Evolutionary conservation across 64 coral and sea anemone species (phyloP), one percentile per base, ranked within the genome.

Genomic region (Montipora foliosa): DNA sequence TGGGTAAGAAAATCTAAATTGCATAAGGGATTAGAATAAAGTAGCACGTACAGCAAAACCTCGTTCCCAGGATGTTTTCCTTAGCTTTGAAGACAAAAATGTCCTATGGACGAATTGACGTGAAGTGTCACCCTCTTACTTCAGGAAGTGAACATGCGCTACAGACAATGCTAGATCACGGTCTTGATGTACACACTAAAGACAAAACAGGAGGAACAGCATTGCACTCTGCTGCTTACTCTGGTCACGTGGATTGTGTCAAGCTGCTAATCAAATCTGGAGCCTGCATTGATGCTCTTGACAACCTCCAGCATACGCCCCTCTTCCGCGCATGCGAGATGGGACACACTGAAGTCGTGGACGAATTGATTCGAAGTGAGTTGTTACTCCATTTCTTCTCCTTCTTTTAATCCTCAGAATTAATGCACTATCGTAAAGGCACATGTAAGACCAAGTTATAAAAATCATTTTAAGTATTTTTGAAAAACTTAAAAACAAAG

Each of bases 281-380:
- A 22, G 95, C 97, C 66, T 88, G 88, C 81, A 88, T 91, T 44
- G 84, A 91, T 58, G 94, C 95, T 4, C 79, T 95, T 25, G 97
- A 99, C n/a, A 84, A 71, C 49, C 74, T 94, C 7, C 80, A 95
- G 68, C 97, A 99, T 44, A 99, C 97, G 22, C 94, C 97, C 47
- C 55, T 99, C n/a, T 96, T 92, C 51, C 91, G 95, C 75, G 95
- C 97, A 75, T 99, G 97, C 67, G 94, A 99, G 77, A 93, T 91
- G 87, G 97, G 97, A 37, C 94, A 99, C 80, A 76, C 89, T 37
- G 89, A 92, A 58, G 95, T 99, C 21, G 94, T 94, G 5, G 60
- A 88, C 15, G 62, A 90, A 21, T 80, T 99, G 76, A 90, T 95
- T 75, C 47, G 61, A 24, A 76, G 96, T 93, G 86, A 95, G 87